Evolutionary conservation across 2,888 invertebrate genomes (phyloP).

Genomic region (Protodeltote pygarga): DNA sequence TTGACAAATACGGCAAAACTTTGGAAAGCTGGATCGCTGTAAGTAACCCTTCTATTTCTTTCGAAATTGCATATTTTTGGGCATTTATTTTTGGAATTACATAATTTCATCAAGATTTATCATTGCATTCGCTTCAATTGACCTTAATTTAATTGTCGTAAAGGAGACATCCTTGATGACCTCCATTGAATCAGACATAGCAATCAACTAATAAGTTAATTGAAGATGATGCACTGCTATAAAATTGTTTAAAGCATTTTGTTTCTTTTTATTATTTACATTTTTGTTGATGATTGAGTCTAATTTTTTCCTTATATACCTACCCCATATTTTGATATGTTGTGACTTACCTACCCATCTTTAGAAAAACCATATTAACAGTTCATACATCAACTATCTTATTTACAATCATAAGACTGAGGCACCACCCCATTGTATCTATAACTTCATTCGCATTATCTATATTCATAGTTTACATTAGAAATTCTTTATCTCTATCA

Average conservation of each 20-base stretch:
- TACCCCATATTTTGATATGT: slow-evolving; percentile 15
- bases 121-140: slow-evolving; percentile 32
- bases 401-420: slow-evolving; percentile 23
- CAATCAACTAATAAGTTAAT: slow-evolving; percentile 16
- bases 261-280: slow-evolving; percentile 1
- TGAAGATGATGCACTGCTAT: slow-evolving; percentile 23
- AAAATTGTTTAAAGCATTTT: slow-evolving; percentile 11
- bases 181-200: slow-evolving; percentile 28
- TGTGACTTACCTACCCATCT: slow-evolving; percentile 22
- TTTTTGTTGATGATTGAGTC: slow-evolving; percentile 20
- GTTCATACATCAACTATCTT: slow-evolving; percentile 6
- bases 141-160: slow-evolving; percentile 28
- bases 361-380: slow-evolving; percentile 22
- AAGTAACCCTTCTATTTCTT: slow-evolving; percentile 72
- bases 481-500: slow-evolving; percentile 27
- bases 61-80: slow-evolving; percentile 3
- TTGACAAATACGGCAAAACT: slow-evolving; percentile 93
- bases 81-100: slow-evolving; percentile 31
- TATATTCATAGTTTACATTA: slow-evolving; percentile 18
- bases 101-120: slow-evolving; percentile 20
- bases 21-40: slow-evolving; percentile 95
- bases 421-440: slow-evolving; percentile 12
- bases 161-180: slow-evolving; percentile 16
- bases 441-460: slow-evolving; percentile 19
- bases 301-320: not conserved